Evolutionary conservation across 2,797 vertebrate genomes (phyloP).

Genomic region (Presbytis comata): DNA sequence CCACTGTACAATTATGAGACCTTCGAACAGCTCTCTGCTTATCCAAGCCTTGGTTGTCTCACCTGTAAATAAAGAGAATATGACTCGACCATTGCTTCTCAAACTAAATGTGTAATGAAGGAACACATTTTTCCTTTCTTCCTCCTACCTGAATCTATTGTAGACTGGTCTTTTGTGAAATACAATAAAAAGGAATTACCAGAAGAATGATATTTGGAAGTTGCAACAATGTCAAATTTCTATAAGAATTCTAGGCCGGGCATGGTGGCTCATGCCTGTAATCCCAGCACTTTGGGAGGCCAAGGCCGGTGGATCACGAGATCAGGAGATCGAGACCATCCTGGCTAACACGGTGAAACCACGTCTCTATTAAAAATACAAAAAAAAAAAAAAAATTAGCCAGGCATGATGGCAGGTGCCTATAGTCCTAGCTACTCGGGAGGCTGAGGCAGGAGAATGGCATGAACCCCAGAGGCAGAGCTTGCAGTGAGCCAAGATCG

Average conservation of each 20-base stretch:
- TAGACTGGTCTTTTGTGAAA: not conserved
- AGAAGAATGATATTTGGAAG: not conserved
- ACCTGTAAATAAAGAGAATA: not conserved
- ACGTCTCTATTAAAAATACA: too few species aligned
- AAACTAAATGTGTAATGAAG: not conserved
- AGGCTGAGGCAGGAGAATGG: too few species aligned
- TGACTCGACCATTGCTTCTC: not conserved
- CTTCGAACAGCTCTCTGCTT: not conserved
- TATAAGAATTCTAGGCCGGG: not conserved
- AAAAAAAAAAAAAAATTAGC: too few species aligned
- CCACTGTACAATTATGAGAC: not conserved
- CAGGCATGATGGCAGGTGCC: too few species aligned
- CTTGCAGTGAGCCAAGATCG: too few species aligned
- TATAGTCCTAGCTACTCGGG: too few species aligned
- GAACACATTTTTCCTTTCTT: not conserved
- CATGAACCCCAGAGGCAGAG: too few species aligned
- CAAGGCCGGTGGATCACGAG: too few species aligned
- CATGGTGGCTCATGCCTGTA: too few species aligned
- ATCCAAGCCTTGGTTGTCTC: not conserved
- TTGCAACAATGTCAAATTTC: not conserved
- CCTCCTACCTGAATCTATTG: accelerated
- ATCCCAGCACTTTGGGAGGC: too few species aligned
- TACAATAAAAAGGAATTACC: not conserved
- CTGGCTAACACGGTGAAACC: too few species aligned
- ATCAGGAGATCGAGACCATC: too few species aligned